A percentile compares a stretch with the other conserved stretches of the same genome.
Conservation (phyloP, 2,113 vertebrate species). For the Corythornis cristatus region DNA sequence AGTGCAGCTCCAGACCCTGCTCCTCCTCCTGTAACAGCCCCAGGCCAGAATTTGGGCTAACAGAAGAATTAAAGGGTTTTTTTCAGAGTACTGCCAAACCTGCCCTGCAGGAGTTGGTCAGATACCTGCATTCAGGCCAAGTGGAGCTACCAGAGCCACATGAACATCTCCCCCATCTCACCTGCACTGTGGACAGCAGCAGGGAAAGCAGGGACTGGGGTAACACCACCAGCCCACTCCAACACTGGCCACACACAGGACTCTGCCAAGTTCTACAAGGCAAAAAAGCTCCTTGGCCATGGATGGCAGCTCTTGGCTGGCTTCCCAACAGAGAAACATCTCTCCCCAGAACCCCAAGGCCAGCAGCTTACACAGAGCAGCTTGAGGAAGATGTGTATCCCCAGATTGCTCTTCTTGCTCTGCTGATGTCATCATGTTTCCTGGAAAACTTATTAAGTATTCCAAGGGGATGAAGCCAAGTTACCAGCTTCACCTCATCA, state of each 20-base stretch:
- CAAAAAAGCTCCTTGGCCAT: background rate
- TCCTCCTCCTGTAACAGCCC: background rate
- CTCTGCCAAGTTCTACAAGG: background rate
- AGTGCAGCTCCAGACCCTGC: background rate
- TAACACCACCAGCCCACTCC: rapidly evolving
- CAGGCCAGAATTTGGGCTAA: background rate
- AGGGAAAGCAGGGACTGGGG: background rate
- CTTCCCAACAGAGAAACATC: background rate
- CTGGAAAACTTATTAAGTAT: background rate
- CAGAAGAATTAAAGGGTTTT: background rate
- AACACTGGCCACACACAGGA: background rate
- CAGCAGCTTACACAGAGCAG: background rate
- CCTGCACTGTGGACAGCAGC: background rate
- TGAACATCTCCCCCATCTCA: rapidly evolving
- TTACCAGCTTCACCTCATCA: background rate
- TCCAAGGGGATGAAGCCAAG: background rate
- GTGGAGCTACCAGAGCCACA: rapidly evolving
- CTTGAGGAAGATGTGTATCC: background rate
- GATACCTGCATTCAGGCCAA: background rate
- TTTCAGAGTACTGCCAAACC: background rate
- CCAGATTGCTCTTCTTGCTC: background rate
- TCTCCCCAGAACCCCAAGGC: background rate
- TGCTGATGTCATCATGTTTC: background rate
- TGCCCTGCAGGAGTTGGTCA: background rate
- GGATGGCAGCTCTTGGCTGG: background rate